Base-by-base conservation (phyloP, 2,113 vertebrate genomes). In the Labeo rohita region DNA sequence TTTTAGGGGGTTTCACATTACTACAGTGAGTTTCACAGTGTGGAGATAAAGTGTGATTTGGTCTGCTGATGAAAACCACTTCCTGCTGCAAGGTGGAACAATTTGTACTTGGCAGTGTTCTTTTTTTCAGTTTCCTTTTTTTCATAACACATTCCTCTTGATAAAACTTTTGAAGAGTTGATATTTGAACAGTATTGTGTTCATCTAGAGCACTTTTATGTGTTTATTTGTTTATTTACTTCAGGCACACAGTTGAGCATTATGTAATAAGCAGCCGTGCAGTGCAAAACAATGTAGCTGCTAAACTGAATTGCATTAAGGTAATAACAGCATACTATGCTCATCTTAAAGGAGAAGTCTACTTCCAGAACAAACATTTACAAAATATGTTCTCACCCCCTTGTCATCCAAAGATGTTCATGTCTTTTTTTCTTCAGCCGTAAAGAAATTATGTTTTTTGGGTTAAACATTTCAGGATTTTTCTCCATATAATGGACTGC, bases 31-130 rank as follows among this genome's bases (percentile, higher is more conserved):
- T 52, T 82, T 49, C 43, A 63, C 9, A 74, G 68, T 11, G 21
- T 1, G 43, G n/a, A 68, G 74, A 82, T 83, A 8, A 86, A 68
- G 10, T 90, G 90, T 86, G 90, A 92, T 79, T 84, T 87, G 83
- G 89, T 91, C 89, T 91, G 81, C 86, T 93, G 89, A 90, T 85
- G 82, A 59, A 92, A 93, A 92, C 90, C 92, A 94, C 93, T 95
- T 95, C 94, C 93, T 93, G 91, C 89, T 91, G 90, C 49, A 43
- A 52, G 4, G 3, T 54, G 88, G 93, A 93, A 95, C 94, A 94
- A 34, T 12, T 3, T 93, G 93, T 93, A 87, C 93, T 63, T 12
- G 73, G 56, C 39, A 16, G 9, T 72, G 39, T 21, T 59, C 18
- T 9, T 59, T 50, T 8, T 45, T 68, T 47, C 13, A 0, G 6